These are phyloP conservation scores for Brachionus manjavacas DNA, from an alignment of 1,140 invertebrate species.

Conservation along the genomic window DNA sequence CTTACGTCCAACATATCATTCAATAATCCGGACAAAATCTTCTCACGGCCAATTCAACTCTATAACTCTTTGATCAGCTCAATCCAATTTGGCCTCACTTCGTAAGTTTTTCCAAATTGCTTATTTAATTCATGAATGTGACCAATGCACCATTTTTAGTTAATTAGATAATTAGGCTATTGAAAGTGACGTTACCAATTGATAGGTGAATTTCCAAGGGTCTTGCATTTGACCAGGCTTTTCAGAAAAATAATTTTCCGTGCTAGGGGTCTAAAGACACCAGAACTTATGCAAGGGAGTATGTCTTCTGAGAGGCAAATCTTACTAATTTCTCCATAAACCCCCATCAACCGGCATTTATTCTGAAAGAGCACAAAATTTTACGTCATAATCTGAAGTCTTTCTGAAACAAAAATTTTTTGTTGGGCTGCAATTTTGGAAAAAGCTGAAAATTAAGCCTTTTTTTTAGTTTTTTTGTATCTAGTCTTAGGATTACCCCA, in stretches of 20 bases:
- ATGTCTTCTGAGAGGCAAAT: neutral
- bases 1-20: neutral
- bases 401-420: neutral
- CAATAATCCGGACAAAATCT: constrained; percentile 3
- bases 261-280: neutral
- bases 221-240: too few species aligned
- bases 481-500: neutral
- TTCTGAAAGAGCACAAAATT: neutral
- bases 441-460: neutral
- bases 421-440: neutral
- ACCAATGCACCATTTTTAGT: neutral
- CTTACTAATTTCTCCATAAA: neutral
- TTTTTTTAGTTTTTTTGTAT: neutral
- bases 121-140: neutral
- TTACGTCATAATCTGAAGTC: neutral
- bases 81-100: constrained; percentile 17
- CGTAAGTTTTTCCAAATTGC: neutral
- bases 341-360: neutral
- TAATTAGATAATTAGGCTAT: too few species aligned
- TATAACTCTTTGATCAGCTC: constrained; percentile 3
- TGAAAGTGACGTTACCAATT: too few species aligned
- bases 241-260: neutral
- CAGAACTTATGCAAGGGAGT: neutral
- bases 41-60: neutral
- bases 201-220: too few species aligned